Percentiles rank a stretch among this genome's conserved stretches.
Conservation (phyloP, 2,113 vertebrate genomes). For the Rhea pennata region DNA sequence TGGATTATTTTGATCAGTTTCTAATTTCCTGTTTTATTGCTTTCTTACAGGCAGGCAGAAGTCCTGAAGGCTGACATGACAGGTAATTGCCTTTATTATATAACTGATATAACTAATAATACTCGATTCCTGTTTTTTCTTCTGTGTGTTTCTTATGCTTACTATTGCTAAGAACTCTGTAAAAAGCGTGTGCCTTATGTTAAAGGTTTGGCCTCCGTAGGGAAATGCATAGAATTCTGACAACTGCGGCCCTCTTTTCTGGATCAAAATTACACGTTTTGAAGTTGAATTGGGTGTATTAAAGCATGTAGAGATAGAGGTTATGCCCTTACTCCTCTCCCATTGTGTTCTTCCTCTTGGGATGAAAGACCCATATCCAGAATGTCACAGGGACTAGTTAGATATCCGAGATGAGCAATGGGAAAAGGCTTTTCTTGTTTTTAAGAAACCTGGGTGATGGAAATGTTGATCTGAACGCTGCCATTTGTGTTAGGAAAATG, state of each 20-base stretch:
- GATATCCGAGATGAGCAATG: background rate
- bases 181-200: background rate
- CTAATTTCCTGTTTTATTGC: slow-evolving; percentile 39
- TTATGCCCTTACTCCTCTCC: background rate
- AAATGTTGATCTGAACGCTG: background rate
- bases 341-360: background rate
- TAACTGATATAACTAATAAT: background rate
- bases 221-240: background rate
- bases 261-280: background rate
- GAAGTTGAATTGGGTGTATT: background rate
- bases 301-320: background rate
- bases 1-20: slow-evolving; percentile 6
- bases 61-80: slow-evolving; percentile 99
- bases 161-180: background rate
- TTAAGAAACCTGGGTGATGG: background rate
- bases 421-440: background rate
- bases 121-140: background rate
- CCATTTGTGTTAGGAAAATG: background rate
- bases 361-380: background rate
- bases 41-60: slow-evolving; percentile 95
- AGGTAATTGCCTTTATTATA: slow-evolving; percentile 79
- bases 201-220: background rate
- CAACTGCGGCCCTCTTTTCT: background rate
- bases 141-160: background rate
- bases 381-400: background rate